Conservation (phyloP, 2,888 invertebrate genomes). For the Nezara viridula region DNA sequence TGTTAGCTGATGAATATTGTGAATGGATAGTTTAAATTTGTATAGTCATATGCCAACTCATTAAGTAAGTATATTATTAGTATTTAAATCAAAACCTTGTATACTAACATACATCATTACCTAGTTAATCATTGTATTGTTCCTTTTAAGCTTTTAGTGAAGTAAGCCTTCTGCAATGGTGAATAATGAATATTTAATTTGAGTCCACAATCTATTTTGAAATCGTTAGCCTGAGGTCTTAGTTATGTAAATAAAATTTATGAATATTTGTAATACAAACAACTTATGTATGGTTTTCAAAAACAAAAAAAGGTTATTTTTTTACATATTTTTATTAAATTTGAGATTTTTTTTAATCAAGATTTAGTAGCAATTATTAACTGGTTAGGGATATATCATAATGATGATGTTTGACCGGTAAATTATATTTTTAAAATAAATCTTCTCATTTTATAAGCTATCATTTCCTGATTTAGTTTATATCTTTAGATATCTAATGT, state of each 20-base stretch:
- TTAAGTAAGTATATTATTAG: background rate
- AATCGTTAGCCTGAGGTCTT: background rate
- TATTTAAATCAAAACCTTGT: slow-evolving; percentile 15
- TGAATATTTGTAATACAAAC: background rate
- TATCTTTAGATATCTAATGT: slow-evolving; percentile 44
- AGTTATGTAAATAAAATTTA: background rate
- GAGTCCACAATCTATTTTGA: background rate
- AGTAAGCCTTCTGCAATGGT: background rate
- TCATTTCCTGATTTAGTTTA: slow-evolving; percentile 1
- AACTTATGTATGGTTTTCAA: background rate
- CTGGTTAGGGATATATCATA: slow-evolving; percentile 2
- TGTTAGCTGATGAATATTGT: background rate
- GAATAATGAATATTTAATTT: background rate
- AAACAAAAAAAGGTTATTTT: background rate
- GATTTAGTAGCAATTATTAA: background rate
- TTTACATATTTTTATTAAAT: slow-evolving; percentile 18
- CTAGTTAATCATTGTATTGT: background rate
- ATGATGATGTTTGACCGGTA: background rate
- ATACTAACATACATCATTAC: background rate
- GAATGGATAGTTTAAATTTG: background rate
- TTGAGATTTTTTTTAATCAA: background rate
- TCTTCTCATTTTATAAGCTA: slow-evolving; percentile 22
- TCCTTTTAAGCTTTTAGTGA: background rate
- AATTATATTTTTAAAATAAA: background rate
- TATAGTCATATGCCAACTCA: background rate